Conservation (phyloP, 1,140 invertebrate genomes). For the Bombus cullumanus region DNA sequence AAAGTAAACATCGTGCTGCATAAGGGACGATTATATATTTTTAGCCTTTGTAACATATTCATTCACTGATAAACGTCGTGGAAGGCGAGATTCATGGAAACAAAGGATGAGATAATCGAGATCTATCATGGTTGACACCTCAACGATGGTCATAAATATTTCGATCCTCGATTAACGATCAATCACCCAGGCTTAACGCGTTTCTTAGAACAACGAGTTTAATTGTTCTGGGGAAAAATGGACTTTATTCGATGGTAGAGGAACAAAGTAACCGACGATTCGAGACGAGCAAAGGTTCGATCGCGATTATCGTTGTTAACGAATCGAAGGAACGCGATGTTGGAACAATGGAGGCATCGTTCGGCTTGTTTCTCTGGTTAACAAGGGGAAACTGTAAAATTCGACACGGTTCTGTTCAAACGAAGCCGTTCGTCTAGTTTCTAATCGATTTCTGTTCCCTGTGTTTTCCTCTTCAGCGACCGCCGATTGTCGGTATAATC, state of each 20-base stretch:
- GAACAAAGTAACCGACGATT: conserved; percentile 7
- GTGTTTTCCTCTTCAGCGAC: background rate
- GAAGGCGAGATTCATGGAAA: background rate
- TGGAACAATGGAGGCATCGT: background rate
- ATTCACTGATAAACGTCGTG: background rate
- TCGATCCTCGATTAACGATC: background rate
- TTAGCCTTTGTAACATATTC: background rate
- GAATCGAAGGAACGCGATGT: background rate
- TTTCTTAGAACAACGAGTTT: background rate
- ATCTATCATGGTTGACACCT: background rate
- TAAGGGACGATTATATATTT: background rate
- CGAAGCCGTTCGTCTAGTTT: background rate
- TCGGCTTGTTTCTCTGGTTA: background rate
- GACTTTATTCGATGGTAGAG: background rate
- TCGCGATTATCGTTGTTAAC: conserved; percentile 3
- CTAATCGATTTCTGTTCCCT: background rate
- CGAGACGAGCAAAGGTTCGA: background rate
- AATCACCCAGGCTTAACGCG: conserved; percentile 1
- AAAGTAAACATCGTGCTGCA: background rate
- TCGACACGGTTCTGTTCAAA: background rate
- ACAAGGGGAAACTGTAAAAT: conserved; percentile 17
- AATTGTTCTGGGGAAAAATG: background rate
- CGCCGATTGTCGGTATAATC: conserved; percentile 10
- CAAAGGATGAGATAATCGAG: background rate
- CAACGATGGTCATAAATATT: background rate